Evolutionary conservation across 2,797 vertebrate genomes (phyloP).

Genomic region (Eutrigla gurnardus): DNA sequence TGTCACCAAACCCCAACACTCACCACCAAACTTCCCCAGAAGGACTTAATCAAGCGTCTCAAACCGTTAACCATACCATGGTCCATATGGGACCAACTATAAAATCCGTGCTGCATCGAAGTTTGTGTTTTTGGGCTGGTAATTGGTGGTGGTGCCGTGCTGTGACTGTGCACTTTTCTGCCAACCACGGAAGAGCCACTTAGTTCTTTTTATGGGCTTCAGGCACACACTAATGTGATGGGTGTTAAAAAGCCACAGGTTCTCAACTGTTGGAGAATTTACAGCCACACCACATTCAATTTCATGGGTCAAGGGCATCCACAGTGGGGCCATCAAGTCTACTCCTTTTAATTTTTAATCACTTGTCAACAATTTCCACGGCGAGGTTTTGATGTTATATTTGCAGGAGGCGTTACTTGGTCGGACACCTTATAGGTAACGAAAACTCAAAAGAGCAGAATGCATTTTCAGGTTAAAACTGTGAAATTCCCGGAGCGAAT

Average conservation of each 20-base stretch:
- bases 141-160: slow-evolving; percentile 63
- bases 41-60: slow-evolving; percentile 45
- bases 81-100: slow-evolving; percentile 52
- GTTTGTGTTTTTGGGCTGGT: slow-evolving; percentile 54
- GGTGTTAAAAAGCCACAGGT: slow-evolving; percentile 70
- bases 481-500: slow-evolving; percentile 1
- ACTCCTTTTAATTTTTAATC: slow-evolving; percentile 57
- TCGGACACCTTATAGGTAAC: slow-evolving; percentile 16
- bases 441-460: slow-evolving; percentile 8
- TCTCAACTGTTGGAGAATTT: slow-evolving; percentile 63
- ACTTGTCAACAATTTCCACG: slow-evolving; percentile 57
- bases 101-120: slow-evolving; percentile 53
- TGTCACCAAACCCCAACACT: slow-evolving; percentile 29
- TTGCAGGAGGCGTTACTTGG: slow-evolving; percentile 1
- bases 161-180: slow-evolving; percentile 61
- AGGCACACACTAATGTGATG: slow-evolving; percentile 67
- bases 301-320: slow-evolving; percentile 71
- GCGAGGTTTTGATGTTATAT: slow-evolving; percentile 31
- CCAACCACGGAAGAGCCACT: slow-evolving; percentile 47
- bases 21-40: slow-evolving; percentile 39
- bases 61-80: slow-evolving; percentile 34
- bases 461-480: background rate
- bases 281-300: slow-evolving; percentile 69
- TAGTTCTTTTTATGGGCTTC: slow-evolving; percentile 60
- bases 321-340: slow-evolving; percentile 58